Evolutionary conservation across 2,888 invertebrate species (phyloP), one percentile per base, ranked within the genome.

Genomic region (Synanthedon formicaeformis): DNA sequence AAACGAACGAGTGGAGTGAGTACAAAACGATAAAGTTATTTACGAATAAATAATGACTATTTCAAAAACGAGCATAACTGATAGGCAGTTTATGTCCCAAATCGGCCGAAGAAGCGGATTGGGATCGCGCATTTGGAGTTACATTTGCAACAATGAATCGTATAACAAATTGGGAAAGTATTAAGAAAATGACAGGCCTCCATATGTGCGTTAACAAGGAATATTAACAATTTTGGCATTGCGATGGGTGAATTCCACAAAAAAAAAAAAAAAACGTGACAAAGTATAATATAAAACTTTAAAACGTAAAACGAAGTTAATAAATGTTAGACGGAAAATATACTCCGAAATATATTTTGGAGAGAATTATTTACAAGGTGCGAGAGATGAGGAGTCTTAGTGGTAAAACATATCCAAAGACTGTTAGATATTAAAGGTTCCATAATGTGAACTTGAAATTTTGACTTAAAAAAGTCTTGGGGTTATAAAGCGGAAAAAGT

Each of bases 341-440:
- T 76, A 71, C 85, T 83, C 82, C 83, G 78, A 81, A 84, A 81
- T 82, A 81, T 86, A 84, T 85, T 87, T 86, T 85, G 84, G 85
- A 76, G 85, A 77, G 78, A 81, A 77, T 77, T 86, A 85, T 86
- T 87, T 87, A 87, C 85, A 86, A 76, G 78, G 67, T 66, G 11
- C 73, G 78, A 73, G 77, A 74, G 70, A 75, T 68, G 74, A 75
- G 74, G 77, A 78, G 86, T 86, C 86, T 86, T 85, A 85, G 86
- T 82, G 85, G 82, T 86, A 85, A 23, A 77, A 78, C 58, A 66
- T 84, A 81, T 86, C 86, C 86, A 87, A 87, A 87, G 86, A 86
- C 86, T 86, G 86, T 76, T 83, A 84, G 80, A 78, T 87, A 82
- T 81, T 71, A 81, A 78, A 66, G 75, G 83, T 82, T 84, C 81